Base-by-base conservation (phyloP, 1,140 invertebrate genomes). In the Thaumatotibia leucotreta region DNA sequence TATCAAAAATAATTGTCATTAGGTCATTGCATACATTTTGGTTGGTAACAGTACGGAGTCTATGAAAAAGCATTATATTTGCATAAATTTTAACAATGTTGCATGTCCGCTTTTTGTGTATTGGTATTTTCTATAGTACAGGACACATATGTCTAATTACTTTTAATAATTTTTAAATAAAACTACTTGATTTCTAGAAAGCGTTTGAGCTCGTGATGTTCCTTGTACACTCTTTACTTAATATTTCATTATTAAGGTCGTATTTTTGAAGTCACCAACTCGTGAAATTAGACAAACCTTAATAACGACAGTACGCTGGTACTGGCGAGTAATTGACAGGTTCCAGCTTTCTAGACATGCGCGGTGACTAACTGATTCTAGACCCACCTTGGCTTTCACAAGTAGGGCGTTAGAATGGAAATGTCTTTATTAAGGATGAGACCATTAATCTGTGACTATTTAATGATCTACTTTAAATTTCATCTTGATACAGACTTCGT, bases 331-430 rank as follows among this genome's bases (percentile, higher is more conserved):
- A 54, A 54, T 24, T 27, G 23, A 4, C 50, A 24, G 11, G 10
- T 54, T 54, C n/a, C 50, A 54, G 50, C 50, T 54, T 54, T 54
- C 50, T 54, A 54, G 22, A 54, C 23, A 27, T 27, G 23, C 5
- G 50, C 20, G n/a, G 50, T 54, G 10, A 23, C 23, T 54, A 27
- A 27, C 22, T 54, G 23, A 54, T 27, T 54, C 23, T 54, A 54
- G 22, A 54, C 17, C 23, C 20, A 45, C 39, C 14, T 20, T 20
- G 35, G 17, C 39, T 45, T 45, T 45, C 17, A 45, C 17, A 17
- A 8, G 14, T 45, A 0, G 39, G 6, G 27, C 9, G 39, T 45
- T 45, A 20, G 17, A 8, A n/a, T n/a, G n/a, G n/a, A n/a, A n/a
- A 45, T 39, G 35, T 39, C 39, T 45, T 45, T 4, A 45, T 45